A percentile compares a stretch with the other conserved stretches of the same genome.
These are phyloP conservation scores for Syrista parreyssii DNA, from an alignment of 2,888 invertebrate species.

Conservation along the genomic window DNA sequence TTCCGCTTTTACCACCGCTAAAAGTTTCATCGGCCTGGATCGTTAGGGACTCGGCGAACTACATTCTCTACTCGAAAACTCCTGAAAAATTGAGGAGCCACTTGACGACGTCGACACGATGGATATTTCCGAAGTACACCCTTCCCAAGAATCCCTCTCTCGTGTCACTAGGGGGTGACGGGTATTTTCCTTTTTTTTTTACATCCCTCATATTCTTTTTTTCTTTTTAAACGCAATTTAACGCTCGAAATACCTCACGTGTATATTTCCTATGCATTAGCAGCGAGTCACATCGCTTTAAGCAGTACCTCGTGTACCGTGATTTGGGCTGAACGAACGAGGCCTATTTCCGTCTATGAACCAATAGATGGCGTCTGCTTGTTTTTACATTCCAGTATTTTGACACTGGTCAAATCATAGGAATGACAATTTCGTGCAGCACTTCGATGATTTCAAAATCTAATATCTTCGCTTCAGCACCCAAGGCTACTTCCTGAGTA, in stretches of 20 bases:
- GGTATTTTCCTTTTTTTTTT: neutral
- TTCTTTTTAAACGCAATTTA: neutral
- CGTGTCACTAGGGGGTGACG: neutral
- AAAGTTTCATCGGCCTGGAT: conserved; percentile 41
- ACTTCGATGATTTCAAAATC: neutral
- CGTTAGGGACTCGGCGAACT: conserved; percentile 19
- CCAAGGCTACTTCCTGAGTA: neutral
- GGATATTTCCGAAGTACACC: neutral
- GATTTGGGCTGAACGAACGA: neutral
- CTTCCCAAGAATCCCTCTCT: neutral
- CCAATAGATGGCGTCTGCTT: neutral
- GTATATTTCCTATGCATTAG: neutral
- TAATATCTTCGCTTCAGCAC: neutral
- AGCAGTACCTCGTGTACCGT: neutral
- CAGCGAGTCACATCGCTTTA: neutral
- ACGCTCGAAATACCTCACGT: neutral
- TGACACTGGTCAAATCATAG: neutral
- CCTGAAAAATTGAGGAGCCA: conserved; percentile 20
- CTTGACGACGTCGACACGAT: conserved; percentile 13
- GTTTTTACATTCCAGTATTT: neutral
- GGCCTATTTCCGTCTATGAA: neutral
- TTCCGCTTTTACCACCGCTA: conserved; percentile 45
- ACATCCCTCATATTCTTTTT: neutral
- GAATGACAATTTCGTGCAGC: neutral
- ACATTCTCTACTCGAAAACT: conserved; percentile 5